Evolutionary conservation across 2,888 invertebrate genomes (phyloP).

Genomic region (Diaperis boleti): DNA sequence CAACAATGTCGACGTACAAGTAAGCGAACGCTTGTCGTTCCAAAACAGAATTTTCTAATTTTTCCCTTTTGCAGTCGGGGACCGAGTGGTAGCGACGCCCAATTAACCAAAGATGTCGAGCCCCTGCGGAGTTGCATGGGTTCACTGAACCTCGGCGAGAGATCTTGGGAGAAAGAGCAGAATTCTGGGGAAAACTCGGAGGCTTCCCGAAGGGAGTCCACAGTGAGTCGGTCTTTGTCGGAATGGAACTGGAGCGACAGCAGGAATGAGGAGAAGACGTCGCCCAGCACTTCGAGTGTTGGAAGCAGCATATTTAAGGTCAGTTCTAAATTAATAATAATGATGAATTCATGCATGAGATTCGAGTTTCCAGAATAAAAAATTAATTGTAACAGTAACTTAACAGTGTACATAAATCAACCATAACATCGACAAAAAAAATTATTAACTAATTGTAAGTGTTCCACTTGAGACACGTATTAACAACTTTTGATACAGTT

Average conservation of each 20-base stretch:
- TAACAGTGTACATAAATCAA: too few relatives aligned
- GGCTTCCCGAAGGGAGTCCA: constrained; percentile 59
- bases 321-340: too few relatives aligned
- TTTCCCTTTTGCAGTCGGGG: constrained; percentile 5
- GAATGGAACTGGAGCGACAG: constrained; percentile 56
- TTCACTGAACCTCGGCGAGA: constrained; percentile 68
- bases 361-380: too few relatives aligned
- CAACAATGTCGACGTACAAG: constrained; percentile 36
- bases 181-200: constrained; percentile 62
- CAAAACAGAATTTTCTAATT: neutral
- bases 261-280: constrained; percentile 60
- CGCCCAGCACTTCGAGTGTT: constrained; percentile 60
- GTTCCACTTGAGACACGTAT: too few relatives aligned
- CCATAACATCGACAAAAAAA: too few relatives aligned
- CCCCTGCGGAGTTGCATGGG: constrained; percentile 68
- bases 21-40: constrained; percentile 7
- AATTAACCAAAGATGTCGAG: constrained; percentile 58
- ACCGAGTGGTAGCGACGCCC: constrained; percentile 60
- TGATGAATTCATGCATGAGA: too few relatives aligned
- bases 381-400: too few relatives aligned
- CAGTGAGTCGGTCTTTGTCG: constrained; percentile 52
- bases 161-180: constrained; percentile 66
- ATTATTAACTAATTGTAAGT: too few relatives aligned
- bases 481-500: too few relatives aligned
- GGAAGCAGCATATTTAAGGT: constrained; percentile 60